phyloP scores from a whole-genome alignment of 2,797 vertebrate genomes.

The Micromesistius poutassou region DNA sequence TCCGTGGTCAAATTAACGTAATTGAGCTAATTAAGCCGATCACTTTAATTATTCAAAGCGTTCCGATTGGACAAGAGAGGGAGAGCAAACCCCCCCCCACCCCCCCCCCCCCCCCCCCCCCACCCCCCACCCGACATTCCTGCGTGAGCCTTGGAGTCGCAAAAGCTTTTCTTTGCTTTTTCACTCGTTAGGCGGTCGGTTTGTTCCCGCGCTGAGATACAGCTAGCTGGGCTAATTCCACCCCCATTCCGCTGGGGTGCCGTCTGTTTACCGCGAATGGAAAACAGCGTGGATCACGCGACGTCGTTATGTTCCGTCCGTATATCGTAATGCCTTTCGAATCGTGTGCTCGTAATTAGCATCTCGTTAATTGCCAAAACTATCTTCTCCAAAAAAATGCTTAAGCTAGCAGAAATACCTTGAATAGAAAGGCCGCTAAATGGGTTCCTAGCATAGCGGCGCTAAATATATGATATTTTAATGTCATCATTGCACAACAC shows the following conservation, averaged over 20 bases:
- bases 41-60: conserved; percentile 87
- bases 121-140: conserved; percentile 64
- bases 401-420: not conserved
- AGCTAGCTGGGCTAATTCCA: conserved; percentile 32
- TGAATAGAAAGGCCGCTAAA: not conserved
- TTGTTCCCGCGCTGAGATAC: conserved; percentile 39
- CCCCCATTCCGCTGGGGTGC: not conserved
- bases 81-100: conserved; percentile 55
- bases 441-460: not conserved
- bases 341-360: not conserved
- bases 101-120: too few species aligned
- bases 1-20: conserved; percentile 87
- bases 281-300: not conserved
- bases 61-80: conserved; percentile 77
- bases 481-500: conserved; percentile 14
- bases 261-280: not conserved
- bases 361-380: not conserved
- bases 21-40: conserved; percentile 89
- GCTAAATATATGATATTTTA: conserved; percentile 24
- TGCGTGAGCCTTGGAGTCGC: conserved; percentile 65
- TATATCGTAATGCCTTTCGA: not conserved
- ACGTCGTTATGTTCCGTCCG: not conserved
- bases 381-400: not conserved
- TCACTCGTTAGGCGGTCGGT: conserved; percentile 19
- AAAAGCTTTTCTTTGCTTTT: conserved; percentile 64